Evolutionary conservation across 2,113 vertebrate genomes (phyloP), one percentile per base, ranked within the genome.

Genomic region (Charina bottae): DNA sequence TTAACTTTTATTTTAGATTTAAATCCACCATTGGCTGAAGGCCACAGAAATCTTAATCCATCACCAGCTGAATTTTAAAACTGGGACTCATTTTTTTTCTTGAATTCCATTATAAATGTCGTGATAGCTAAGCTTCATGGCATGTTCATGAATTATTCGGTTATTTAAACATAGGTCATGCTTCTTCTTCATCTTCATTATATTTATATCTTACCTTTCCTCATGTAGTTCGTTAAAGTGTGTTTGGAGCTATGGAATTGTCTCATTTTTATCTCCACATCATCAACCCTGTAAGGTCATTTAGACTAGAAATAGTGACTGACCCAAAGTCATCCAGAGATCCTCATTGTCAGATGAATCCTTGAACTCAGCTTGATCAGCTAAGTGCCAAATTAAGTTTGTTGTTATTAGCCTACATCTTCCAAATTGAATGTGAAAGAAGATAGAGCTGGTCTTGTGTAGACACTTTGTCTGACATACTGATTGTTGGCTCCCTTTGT

Each of bases 21-120:
- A 93, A 96, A 95, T 95, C 89, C 95, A 78, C 87, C 0, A 0
- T 85, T 95, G 96, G 96, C 93, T 93, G 91, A n/a, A 3, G 7
- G 91, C 93, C 94, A 92, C 0, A 89, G 92, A 84, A 88, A 90
- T 56, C 58, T 90, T 90, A 95, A 90, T 93, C 89, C 56, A 87
- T 55, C 56, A 88, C 89, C 90, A 92, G 53, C 90, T 92, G 56
- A 90, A 60, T 93, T 94, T 59, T 42, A 93, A 96, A 49, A 83
- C 54, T 17, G 6, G 24, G 28, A 60, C 1, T 85, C 58, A 58
- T 53, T 94, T 86, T 93, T 83, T 56, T 89, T 68, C 26, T 24
- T 19, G 19, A 3, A 93, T 87, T 94, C 89, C 5, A 33, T 85
- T 72, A 83, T 62, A 68, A 60, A 54, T 64, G 33, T 54, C 53